A percentile compares a stretch with the other conserved stretches of the same genome.
Conservation (phyloP, 2,797 vertebrate genomes). For the Schizopygopsis pylzovi region DNA sequence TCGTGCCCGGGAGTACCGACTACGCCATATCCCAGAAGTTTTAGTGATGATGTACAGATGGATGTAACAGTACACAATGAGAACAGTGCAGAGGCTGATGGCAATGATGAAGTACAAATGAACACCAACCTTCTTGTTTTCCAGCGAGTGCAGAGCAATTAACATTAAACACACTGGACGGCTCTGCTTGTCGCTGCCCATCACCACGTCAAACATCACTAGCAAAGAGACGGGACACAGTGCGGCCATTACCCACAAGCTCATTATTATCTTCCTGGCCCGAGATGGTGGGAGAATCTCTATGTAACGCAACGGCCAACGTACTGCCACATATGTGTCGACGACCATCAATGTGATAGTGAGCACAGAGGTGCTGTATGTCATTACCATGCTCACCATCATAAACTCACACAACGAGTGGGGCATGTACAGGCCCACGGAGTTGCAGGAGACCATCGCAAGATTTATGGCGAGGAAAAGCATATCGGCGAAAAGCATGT, state of each 20-base stretch:
- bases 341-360: slow-evolving; percentile 82
- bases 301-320: slow-evolving; percentile 80
- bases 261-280: slow-evolving; percentile 68
- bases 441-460: slow-evolving; percentile 68
- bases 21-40: slow-evolving; percentile 81
- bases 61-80: slow-evolving; percentile 82
- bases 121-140: slow-evolving; percentile 49
- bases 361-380: slow-evolving; percentile 78
- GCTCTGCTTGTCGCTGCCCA: neutral
- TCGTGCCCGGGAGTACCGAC: slow-evolving; percentile 79
- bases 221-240: slow-evolving; percentile 75
- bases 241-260: slow-evolving; percentile 75
- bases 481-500: slow-evolving; percentile 78
- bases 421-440: slow-evolving; percentile 52
- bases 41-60: slow-evolving; percentile 81
- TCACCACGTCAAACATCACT: slow-evolving; percentile 66
- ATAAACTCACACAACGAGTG: slow-evolving; percentile 74
- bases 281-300: slow-evolving; percentile 71
- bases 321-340: slow-evolving; percentile 83
- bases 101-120: slow-evolving; percentile 72
- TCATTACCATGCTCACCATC: slow-evolving; percentile 66
- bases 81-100: slow-evolving; percentile 70
- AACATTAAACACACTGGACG: slow-evolving; percentile 73
- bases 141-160: slow-evolving; percentile 67
- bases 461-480: slow-evolving; percentile 79